Evolutionary conservation across 2,797 vertebrate species (phyloP), one percentile per base, ranked within the genome.

Genomic region (Yasuhikotakia modesta): DNA sequence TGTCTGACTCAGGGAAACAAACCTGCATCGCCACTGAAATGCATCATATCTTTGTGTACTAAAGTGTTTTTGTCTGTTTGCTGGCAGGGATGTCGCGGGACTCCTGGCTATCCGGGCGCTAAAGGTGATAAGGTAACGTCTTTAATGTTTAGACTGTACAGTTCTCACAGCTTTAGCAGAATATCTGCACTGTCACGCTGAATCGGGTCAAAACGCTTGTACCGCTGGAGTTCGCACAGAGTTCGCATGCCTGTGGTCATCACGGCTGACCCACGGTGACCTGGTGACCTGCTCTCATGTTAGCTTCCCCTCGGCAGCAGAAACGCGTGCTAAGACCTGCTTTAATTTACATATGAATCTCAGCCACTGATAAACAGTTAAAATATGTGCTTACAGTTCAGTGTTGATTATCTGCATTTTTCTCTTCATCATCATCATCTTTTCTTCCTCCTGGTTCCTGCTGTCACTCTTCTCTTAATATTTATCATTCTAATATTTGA

Each of bases 121-220:
- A 96, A 96, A 91, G 96, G 96, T 83, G 90, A 95, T 82, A 94
- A 94, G 92, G 96, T 96, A 89, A 76, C 2, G 11, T 43, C 8
- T 24, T 8, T 2, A n/a, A 10, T 69, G 30, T 67, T 5, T 53
- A 61, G 8, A 43, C 39, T 11, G 11, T 27, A 52, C n/a, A 24
- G 45, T 46, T 45, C n/a, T 61, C 30, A 32, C n/a, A 3, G 2
- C 53, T 57, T 57, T 65, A 50, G n/a, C 10, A 7, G 1, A 32
- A 55, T 66, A 46, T 19, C 67, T 32, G 24, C 32, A 27, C 61
- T 67, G 79, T 71, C 67, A 61, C 6, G 35, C 50, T 80, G 67
- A 79, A 55, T 69, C 22, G 81, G 72, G 71, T 48, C 43, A 63
- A 19, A 75, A 71, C 16, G 5, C 7, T 46, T 72, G 27, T 35